Base-by-base conservation (phyloP, 2,113 vertebrate genomes). In the Colinus virginianus region DNA sequence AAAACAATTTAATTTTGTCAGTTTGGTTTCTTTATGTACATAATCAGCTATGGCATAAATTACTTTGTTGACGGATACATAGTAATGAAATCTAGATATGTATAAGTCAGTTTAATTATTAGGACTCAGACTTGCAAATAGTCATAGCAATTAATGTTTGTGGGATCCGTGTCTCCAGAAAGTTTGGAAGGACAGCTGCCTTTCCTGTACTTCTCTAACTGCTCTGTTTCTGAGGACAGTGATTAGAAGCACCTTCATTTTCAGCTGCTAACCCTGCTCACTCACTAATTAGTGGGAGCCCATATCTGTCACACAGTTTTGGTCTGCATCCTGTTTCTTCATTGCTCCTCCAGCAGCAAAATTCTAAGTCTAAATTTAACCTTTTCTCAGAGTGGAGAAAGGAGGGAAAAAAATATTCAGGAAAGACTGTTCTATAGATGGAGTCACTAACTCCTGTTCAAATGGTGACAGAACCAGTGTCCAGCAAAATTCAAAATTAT, bases 271-370 rank as follows among this genome's bases (percentile, higher is more conserved):
- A 53, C 5, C 32, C n/a, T 75, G 38, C 38, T 38, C 7, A 42
- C 2, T 1, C 2, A 0, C 3, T 9, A 53, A 53, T 59, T 81
- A 2, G 15, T 68, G 40, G 23, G 36, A 56, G 19, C 38, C 25
- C 5, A 0, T 32, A 49, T 48, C 30, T 64, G 11, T 42, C 45
- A 13, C 22, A 7, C 38, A 11, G 1, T 69, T 88, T 36, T 77
- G 49, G 19, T 55, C 21, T 18, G 5, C 28, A 10, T 69, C 71
- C 6, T 59, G 6, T n/a, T 10, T 28, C 87, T 49, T 72, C 20
- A 40, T 4, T 4, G 2, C 8, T 58, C 6, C 26, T 71, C 55
- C 56, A 67, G 25, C 20, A 66, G 9, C 36, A 88, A 6, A 5
- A 14, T 42, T 15, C 26, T 42, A 69, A 45, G 21, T 38, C 61